Conservation (phyloP, 2,797 vertebrate genomes). For the Coccyzus lansbergi region DNA sequence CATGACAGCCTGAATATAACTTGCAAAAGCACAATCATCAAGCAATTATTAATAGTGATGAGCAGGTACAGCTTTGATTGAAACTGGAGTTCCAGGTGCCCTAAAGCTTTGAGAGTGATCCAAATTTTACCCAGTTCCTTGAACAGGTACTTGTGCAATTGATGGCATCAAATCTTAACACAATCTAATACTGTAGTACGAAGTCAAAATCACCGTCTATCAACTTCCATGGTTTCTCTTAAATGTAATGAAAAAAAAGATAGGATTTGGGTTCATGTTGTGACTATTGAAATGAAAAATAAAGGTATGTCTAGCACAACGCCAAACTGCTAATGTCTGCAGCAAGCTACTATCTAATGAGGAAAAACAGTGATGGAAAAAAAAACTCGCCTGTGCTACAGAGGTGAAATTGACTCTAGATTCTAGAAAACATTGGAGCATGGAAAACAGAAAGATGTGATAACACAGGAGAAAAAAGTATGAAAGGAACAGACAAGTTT, state of each 20-base stretch:
- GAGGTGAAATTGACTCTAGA: background rate
- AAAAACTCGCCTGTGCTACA: background rate
- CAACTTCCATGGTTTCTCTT: background rate
- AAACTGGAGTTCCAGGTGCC: background rate
- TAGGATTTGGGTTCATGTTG: background rate
- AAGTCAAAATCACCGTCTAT: background rate
- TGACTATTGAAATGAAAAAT: background rate
- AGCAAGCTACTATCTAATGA: background rate
- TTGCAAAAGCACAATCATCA: background rate
- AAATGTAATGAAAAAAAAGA: background rate
- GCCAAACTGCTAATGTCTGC: background rate
- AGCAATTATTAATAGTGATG: background rate
- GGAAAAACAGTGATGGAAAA: background rate
- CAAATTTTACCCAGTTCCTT: background rate
- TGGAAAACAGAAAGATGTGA: background rate
- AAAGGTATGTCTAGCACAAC: background rate
- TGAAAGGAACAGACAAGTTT: background rate
- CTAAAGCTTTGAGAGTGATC: background rate
- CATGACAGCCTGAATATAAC: background rate
- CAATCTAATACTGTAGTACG: background rate
- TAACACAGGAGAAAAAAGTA: background rate
- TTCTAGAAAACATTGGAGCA: background rate
- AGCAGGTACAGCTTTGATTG: background rate
- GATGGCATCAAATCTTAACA: background rate
- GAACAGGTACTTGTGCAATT: background rate